These are phyloP conservation scores for Festucalex cinctus DNA, from an alignment of 2,113 vertebrate genomes.

Conservation along the genomic window DNA sequence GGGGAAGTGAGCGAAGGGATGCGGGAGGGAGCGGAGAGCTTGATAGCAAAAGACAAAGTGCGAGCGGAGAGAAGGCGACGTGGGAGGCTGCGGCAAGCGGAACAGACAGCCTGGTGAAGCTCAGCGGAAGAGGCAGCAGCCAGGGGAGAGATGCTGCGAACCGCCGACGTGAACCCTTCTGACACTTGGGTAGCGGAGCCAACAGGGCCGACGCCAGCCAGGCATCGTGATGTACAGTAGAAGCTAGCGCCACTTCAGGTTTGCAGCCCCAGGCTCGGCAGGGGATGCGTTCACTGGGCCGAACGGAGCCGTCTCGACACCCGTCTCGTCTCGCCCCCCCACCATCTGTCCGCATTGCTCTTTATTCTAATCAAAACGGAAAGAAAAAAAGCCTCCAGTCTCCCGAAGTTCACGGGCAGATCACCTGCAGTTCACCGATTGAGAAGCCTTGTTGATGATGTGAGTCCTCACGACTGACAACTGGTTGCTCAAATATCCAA, in stretches of 20 bases:
- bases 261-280: conserved; percentile 37
- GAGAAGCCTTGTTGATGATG: neutral
- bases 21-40: conserved; percentile 19
- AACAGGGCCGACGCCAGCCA: conserved; percentile 50
- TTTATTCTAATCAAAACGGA: neutral
- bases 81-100: conserved; percentile 31
- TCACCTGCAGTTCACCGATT: neutral
- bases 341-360: neutral
- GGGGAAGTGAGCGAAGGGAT: conserved; percentile 4
- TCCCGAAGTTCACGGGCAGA: neutral
- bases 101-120: conserved; percentile 59
- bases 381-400: neutral
- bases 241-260: conserved; percentile 47
- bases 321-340: conserved; percentile 16
- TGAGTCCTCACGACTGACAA: neutral
- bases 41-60: conserved; percentile 58
- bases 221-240: conserved; percentile 55
- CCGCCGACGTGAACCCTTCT: conserved; percentile 51
- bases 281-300: conserved; percentile 42
- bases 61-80: conserved; percentile 29
- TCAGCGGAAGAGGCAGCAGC: conserved; percentile 66
- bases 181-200: conserved; percentile 62
- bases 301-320: conserved; percentile 25
- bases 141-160: conserved; percentile 62
- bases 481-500: neutral